Conservation (phyloP, 2,113 vertebrate genomes). For the Baryphthengus martii region DNA sequence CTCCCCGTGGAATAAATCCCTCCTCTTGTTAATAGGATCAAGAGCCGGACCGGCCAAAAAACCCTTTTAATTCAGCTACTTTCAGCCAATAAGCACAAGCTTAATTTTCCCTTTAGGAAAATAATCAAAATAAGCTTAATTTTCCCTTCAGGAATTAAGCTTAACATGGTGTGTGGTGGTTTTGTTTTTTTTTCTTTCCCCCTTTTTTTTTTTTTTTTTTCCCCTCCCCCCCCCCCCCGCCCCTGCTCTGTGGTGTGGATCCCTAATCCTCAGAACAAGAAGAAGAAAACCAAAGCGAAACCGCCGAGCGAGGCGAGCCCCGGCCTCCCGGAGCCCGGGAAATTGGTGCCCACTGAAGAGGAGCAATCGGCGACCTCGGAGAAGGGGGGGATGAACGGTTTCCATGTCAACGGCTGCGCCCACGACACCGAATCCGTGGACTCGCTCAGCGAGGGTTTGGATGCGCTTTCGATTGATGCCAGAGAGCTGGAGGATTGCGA, state of each 20-base stretch:
- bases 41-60: background rate
- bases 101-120: no score
- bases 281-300: conserved; percentile 92
- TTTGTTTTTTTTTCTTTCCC: background rate
- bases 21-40: background rate
- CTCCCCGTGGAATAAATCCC: conserved; percentile 3
- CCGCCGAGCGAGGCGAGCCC: conserved; percentile 57
- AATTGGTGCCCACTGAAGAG: conserved; percentile 52
- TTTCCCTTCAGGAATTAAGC: background rate
- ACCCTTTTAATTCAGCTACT: background rate
- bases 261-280: conserved; percentile 83
- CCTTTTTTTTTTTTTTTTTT: no score
- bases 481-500: conserved; percentile 85
- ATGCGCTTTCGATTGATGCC: conserved; percentile 86
- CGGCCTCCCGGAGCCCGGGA: conserved; percentile 54
- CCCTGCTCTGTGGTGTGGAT: background rate
- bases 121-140: no score
- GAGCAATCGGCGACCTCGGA: conserved; percentile 57
- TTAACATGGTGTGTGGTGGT: no score
- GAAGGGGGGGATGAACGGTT: conserved; percentile 84
- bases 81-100: background rate
- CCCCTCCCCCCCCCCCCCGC: no score
- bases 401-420: conserved; percentile 85
- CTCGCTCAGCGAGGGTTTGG: conserved; percentile 91
- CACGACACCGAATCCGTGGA: conserved; percentile 87